Evolutionary conservation across 1,140 invertebrate species (phyloP), one percentile per base, ranked within the genome.

Genomic region (Drosophila setifemur): DNA sequence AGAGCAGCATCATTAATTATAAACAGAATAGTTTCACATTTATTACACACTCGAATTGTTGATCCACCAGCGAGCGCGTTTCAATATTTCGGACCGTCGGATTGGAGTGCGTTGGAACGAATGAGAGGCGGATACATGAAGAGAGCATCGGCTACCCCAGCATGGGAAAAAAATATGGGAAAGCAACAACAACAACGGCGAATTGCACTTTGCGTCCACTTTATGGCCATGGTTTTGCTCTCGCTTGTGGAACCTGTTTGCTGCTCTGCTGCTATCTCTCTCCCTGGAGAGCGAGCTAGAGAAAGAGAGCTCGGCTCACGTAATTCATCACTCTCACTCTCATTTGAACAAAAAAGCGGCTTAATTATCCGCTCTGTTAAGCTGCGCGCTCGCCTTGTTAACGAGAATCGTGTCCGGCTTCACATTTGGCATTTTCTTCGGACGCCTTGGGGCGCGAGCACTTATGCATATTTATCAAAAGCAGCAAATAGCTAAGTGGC

Each of bases 191-290:
- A 50, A 57, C 19, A 21, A 45, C n/a, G 23, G 7, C 8, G 21
- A 68, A 73, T 54, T 66, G 48, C 45, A 66, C 42, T 19, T 29
- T 61, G 43, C 64, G 79, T 86, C 79, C 79, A 83, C 64, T 79
- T 79, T 86, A 79, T 83, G 79, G 79, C 60, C 74, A 67, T 79
- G 57, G 69, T 70, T 58, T 31, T 68, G 47, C 47, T 61, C 44
- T 58, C 14, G 25, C 12, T n/a, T 33, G 31, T 33, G 31, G 31
- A 33, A 33, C 31, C 4, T 11, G 31, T 54, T 25, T 18, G 9
- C 29, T 23, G 57, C 44, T 40, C 52, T n/a, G n/a, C n/a, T n/a
- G n/a, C n/a, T n/a, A n/a, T n/a, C n/a, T n/a, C n/a, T n/a, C n/a
- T n/a, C n/a, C n/a, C n/a, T n/a, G n/a, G n/a, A n/a, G n/a, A n/a